Base-by-base conservation (phyloP, 2,888 invertebrate species). In the Octonoba sinensis region DNA sequence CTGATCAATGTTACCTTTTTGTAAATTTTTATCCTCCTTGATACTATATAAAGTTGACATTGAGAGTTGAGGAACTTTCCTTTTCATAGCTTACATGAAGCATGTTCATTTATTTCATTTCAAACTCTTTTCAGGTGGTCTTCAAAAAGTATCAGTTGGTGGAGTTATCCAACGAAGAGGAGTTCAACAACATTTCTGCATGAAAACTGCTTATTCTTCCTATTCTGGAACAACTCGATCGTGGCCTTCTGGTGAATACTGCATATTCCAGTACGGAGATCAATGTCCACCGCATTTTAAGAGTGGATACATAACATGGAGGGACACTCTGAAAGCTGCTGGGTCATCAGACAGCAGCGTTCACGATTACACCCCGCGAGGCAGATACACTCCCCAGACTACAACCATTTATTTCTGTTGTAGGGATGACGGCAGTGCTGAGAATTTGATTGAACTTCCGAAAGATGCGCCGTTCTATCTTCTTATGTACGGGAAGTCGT, bases 361-460 rank as follows among this genome's bases (percentile, higher is more conserved):
- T 1, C 3, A 22, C 4, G 73, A 65, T 24, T 72, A 60, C 20
- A 13, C 51, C n/a, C 74, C 83, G 15, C 79, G 67, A 16, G 85
- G 85, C 12, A 78, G 83, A 22, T 86, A 86, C 72, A 84, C 82
- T 1, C 27, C 54, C 24, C 83, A 82, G 56, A 82, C 83, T 57
- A 86, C 86, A 1, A 84, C 84, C 15, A 85, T 86, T 18, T 81
- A 84, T 64, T 86, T 86, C 71, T 86, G 86, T 75, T 86, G 86
- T 64, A 85, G 86, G 15, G 83, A 84, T n/a, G 86, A 86, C 44
- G 86, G 86, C 0, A 84, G 84, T 66, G 82, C 85, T 1, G 84
- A 86, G 27, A 83, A 83, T 27, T 82, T 85, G 1, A 86, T 86
- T 16, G 59, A 79, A 20, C 65, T 86, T 56, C 86, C 86, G 15